phyloP scores from a whole-genome alignment of 2,888 invertebrate genomes.

The Drosophila parthenogenetica region DNA sequence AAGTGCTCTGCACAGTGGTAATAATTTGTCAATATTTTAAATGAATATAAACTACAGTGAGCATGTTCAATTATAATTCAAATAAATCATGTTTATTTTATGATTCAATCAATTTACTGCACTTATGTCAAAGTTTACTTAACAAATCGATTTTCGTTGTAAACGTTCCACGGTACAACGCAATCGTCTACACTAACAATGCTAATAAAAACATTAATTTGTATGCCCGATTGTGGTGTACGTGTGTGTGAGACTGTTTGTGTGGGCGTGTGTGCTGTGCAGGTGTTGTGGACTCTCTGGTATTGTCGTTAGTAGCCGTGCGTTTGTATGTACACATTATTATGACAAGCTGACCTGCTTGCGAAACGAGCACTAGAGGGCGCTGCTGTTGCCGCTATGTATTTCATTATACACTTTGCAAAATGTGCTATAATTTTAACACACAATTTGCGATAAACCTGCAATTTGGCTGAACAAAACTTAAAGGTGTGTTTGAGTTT shows the following conservation, averaged over 20 bases:
- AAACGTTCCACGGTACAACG: conserved; percentile 45
- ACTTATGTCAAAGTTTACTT: not conserved
- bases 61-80: not conserved
- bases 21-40: not conserved
- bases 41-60: not conserved
- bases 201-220: conserved; percentile 72
- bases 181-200: conserved; percentile 52
- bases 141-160: conserved; percentile 7
- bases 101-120: not conserved
- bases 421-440: not conserved
- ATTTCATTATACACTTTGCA: conserved; percentile 11
- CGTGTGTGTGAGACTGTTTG: conserved; percentile 17
- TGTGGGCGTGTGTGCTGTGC: conserved; percentile 39
- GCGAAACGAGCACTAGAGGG: conserved; percentile 49
- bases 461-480: not conserved
- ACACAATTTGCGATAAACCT: not conserved
- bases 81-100: not conserved
- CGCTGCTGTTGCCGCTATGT: conserved; percentile 26
- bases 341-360: conserved; percentile 78
- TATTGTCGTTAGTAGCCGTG: conserved; percentile 41
- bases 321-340: conserved; percentile 70
- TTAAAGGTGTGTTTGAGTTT: not conserved
- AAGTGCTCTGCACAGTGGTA: conserved; percentile 46
- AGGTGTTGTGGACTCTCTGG: conserved; percentile 56
- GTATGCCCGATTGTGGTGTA: conserved; percentile 27